Conservation (phyloP, 2,888 invertebrate genomes). For the Callyntrura sp. region DNA sequence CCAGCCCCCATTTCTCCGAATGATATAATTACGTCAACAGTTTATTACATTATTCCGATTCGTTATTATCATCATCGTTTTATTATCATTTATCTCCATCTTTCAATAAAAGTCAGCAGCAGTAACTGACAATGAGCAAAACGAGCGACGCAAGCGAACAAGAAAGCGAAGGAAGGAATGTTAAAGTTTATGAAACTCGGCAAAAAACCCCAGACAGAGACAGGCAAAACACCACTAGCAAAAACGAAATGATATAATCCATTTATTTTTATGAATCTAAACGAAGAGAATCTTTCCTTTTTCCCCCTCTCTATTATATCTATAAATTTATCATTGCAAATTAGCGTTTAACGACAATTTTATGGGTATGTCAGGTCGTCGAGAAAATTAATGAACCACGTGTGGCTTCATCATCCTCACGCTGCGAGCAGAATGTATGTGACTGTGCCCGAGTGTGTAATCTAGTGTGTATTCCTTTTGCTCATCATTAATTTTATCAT, state of each 20-base stretch:
- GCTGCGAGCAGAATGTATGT: constrained; percentile 1
- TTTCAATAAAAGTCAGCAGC: constrained; percentile 46
- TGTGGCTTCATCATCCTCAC: constrained; percentile 36
- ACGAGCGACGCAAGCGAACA: too few species aligned
- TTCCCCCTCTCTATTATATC: too few species aligned
- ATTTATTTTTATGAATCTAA: neutral
- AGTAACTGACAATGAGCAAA: too few species aligned
- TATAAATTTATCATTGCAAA: constrained; percentile 51
- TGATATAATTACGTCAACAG: constrained; percentile 48
- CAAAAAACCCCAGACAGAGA: too few species aligned
- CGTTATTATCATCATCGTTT: constrained; percentile 18
- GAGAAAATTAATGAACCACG: constrained; percentile 52
- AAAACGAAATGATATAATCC: constrained; percentile 17
- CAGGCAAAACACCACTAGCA: neutral
- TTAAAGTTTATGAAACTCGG: too few species aligned
- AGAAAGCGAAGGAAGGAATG: too few species aligned
- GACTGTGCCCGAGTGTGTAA: too few species aligned
- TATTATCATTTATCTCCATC: constrained; percentile 48
- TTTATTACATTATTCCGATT: constrained; percentile 43
- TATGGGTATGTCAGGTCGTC: constrained; percentile 34
- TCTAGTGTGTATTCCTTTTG: too few species aligned
- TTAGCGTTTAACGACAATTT: constrained; percentile 47
- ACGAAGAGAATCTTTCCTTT: neutral
- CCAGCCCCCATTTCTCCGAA: constrained; percentile 40
- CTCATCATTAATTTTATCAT: constrained; percentile 8